Evolutionary conservation across 2,888 invertebrate genomes (phyloP).

Genomic region (Stenodema calcarata): DNA sequence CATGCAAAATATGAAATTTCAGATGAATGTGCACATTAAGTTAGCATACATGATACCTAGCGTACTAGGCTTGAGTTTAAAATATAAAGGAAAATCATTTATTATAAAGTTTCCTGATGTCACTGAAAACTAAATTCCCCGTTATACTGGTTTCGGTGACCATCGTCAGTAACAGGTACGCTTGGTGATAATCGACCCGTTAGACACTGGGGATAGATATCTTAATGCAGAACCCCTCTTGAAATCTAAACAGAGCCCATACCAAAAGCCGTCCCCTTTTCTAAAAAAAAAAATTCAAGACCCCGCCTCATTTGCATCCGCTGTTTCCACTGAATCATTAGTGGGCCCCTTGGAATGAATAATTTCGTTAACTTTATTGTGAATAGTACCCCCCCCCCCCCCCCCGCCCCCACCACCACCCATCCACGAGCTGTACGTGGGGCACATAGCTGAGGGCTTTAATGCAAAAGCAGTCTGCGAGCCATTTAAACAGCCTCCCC

Average conservation of each 20-base stretch:
- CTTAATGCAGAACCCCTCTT: background rate
- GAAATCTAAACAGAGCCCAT: background rate
- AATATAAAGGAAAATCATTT: no score
- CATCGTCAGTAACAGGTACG: no score
- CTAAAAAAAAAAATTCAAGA: background rate
- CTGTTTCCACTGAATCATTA: conserved; percentile 28
- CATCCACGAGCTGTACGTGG: background rate
- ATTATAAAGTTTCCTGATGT: no score
- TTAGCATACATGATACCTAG: no score
- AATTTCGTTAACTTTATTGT: conserved; percentile 23
- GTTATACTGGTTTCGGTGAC: no score
- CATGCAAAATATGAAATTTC: no score
- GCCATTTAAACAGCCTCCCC: background rate
- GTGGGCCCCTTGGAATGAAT: conserved; percentile 15
- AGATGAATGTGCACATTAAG: no score
- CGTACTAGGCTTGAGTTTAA: no score
- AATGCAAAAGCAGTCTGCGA: background rate
- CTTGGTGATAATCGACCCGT: background rate
- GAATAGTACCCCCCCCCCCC: background rate
- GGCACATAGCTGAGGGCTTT: background rate
- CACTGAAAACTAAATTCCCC: no score
- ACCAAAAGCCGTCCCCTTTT: background rate
- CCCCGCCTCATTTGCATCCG: conserved; percentile 15
- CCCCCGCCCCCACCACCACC: background rate
- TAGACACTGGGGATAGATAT: background rate